Conservation (phyloP, 2,888 invertebrate species). For the Patella depressa region DNA sequence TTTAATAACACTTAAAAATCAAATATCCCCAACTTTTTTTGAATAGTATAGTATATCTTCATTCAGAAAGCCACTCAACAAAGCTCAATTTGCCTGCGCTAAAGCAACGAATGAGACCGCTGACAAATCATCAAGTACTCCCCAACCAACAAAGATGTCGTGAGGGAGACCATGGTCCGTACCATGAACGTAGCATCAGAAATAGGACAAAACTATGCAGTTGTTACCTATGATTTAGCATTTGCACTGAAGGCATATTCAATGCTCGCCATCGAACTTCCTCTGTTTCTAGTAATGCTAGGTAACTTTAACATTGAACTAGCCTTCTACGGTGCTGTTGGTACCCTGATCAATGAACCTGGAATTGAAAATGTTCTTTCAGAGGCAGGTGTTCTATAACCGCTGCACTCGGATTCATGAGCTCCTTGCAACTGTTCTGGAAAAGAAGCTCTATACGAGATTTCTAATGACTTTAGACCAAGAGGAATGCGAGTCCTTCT, state of each 20-base stretch:
- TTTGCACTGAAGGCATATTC: not conserved
- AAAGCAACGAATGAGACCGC: not conserved
- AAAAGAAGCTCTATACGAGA: not conserved
- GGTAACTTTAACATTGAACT: too few species aligned
- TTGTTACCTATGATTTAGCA: conserved; percentile 30
- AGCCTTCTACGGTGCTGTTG: conserved; percentile 30
- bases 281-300: too few species aligned
- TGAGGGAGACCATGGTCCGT: conserved; percentile 18
- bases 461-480: too few species aligned
- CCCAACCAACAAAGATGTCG: conserved; percentile 33
- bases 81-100: not conserved
- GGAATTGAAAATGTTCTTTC: conserved; percentile 25
- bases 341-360: conserved; percentile 23
- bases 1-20: too few species aligned
- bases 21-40: too few species aligned
- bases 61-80: not conserved
- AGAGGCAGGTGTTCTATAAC: conserved; percentile 32
- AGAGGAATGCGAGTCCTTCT: too few species aligned
- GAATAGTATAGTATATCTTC: not conserved
- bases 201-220: conserved; percentile 29
- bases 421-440: conserved; percentile 24
- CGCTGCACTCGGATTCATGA: conserved; percentile 26
- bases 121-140: too few species aligned
- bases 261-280: not conserved
- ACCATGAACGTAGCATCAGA: conserved; percentile 26